Conservation (phyloP, 2,113 vertebrate species). For the Stigmatopora argus region DNA sequence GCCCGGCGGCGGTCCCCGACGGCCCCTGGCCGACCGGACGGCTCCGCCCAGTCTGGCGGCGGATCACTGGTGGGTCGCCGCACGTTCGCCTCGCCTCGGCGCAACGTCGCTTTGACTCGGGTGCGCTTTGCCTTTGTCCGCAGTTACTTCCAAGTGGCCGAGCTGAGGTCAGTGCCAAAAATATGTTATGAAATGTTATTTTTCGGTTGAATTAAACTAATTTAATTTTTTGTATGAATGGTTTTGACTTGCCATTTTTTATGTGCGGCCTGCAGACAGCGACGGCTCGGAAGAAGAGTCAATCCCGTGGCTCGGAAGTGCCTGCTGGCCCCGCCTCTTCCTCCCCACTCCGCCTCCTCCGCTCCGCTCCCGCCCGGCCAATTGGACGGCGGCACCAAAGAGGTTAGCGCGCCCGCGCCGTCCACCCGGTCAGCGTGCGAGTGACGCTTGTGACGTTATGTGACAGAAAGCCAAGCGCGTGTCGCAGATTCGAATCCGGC, state of each 20-base stretch:
- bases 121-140: conserved; percentile 5
- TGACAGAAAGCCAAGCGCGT: conserved; percentile 70
- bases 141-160: conserved; percentile 36
- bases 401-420: conserved; percentile 3
- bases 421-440: background rate
- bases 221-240: no score
- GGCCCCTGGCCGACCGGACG: conserved; percentile 47
- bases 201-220: no score
- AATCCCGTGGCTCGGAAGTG: conserved; percentile 21
- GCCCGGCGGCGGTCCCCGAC: conserved; percentile 4
- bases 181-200: background rate
- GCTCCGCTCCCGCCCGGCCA: conserved; percentile 12
- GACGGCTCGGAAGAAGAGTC: conserved; percentile 20
- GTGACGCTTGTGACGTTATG: background rate
- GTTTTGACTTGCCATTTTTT: no score
- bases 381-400: conserved; percentile 26
- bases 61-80: conserved; percentile 48
- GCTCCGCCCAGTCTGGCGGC: conserved; percentile 41
- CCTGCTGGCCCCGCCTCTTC: conserved; percentile 11
- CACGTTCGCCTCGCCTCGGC: background rate
- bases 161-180: background rate
- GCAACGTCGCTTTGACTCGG: background rate
- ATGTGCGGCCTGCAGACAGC: background rate
- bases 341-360: conserved; percentile 21
- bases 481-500: conserved; percentile 90